A percentile compares a stretch with the other conserved stretches of the same genome.
phyloP scores from a whole-genome alignment of 2,888 invertebrate genomes.

The Bombyx huttoni region DNA sequence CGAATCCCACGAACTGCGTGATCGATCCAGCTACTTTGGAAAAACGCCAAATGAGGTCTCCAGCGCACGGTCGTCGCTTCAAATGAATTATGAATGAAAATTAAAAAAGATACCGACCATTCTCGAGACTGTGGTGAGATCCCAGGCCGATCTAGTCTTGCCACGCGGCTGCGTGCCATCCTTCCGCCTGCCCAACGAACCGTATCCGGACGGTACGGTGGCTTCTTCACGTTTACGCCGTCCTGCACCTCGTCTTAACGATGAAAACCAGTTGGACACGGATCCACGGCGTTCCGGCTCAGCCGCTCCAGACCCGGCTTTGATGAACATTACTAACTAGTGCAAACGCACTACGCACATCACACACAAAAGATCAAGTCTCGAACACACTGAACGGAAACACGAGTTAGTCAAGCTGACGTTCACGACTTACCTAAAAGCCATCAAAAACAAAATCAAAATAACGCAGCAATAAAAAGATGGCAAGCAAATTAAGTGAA shows the following conservation, averaged over 20 bases:
- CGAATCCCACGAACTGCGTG: conserved; percentile 28
- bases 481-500: conserved; percentile 61
- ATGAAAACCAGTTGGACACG: conserved; percentile 86
- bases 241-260: conserved; percentile 75
- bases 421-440: conserved; percentile 53
- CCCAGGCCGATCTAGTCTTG: conserved; percentile 74
- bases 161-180: conserved; percentile 55
- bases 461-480: conserved; percentile 33
- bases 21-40: conserved; percentile 65
- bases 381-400: conserved; percentile 30
- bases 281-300: conserved; percentile 77
- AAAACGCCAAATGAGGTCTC: conserved; percentile 49
- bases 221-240: conserved; percentile 58
- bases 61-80: conserved; percentile 28
- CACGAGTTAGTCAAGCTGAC: conserved; percentile 42
- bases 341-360: conserved; percentile 49
- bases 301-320: conserved; percentile 55
- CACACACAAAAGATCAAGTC: conserved; percentile 35
- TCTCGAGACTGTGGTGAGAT: conserved; percentile 70
- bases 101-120: conserved; percentile 63
- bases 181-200: conserved; percentile 65
- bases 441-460: conserved; percentile 30
- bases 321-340: conserved; percentile 67
- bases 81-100: conserved; percentile 12
- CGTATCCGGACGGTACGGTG: conserved; percentile 54